phyloP scores from a whole-genome alignment of 30 jellyfish, hydroid and myxozoan genomes.

The Hydractinia symbiolongicarpus region DNA sequence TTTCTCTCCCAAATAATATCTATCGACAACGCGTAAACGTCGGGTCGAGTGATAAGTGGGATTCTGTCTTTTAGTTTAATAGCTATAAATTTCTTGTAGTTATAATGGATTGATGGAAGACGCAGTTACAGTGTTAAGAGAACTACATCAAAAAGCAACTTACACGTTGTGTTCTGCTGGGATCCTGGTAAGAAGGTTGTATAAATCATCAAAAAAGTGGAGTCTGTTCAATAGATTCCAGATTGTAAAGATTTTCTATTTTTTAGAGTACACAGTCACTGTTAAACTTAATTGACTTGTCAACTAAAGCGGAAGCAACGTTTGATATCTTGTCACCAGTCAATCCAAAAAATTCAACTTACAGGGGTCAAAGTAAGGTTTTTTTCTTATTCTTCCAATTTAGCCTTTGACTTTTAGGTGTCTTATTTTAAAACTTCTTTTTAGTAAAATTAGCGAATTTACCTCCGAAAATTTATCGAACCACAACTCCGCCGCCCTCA shows the following conservation, averaged over 20 bases:
- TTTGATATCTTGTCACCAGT: neutral
- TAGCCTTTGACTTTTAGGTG: neutral
- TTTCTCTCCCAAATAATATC: no score
- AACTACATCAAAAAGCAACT: neutral
- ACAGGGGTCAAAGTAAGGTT: neutral
- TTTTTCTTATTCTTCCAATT: neutral
- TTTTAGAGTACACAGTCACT: constrained; percentile 9
- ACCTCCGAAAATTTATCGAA: neutral
- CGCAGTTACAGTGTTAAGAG: neutral
- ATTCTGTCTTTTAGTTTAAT: neutral
- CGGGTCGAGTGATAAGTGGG: no score
- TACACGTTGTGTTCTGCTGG: constrained; percentile 12
- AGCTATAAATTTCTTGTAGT: neutral
- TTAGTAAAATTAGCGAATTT: no score
- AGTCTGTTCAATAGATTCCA: neutral
- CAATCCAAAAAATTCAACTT: neutral
- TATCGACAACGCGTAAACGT: no score
- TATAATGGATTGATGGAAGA: neutral
- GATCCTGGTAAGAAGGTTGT: constrained; percentile 13
- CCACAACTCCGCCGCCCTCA: constrained; percentile 1
- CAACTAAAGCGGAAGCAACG: constrained; percentile 4
- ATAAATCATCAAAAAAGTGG: neutral
- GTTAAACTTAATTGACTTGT: neutral
- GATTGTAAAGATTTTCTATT: neutral
- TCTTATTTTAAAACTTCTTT: no score